Evolutionary conservation across 2,888 invertebrate genomes (phyloP).

Genomic region (Pterostichus niger): DNA sequence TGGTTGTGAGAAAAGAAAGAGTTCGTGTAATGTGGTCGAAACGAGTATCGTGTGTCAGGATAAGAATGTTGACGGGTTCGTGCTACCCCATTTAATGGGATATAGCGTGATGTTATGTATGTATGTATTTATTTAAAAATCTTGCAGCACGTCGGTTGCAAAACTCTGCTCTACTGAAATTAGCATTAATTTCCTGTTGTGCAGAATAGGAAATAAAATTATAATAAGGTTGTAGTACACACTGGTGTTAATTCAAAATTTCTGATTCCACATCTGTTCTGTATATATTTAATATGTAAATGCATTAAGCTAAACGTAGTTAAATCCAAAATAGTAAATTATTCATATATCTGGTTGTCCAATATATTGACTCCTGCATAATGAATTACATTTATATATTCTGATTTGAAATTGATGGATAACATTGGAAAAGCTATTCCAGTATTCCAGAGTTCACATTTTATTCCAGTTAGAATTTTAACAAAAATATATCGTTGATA

Average conservation of each 20-base stretch:
- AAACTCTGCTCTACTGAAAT: no score
- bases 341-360: conserved; percentile 23
- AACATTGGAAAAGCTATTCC: conserved; percentile 4
- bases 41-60: no score
- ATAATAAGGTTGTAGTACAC: neutral
- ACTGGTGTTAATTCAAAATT: neutral
- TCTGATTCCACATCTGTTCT: neutral
- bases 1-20: no score
- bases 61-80: no score
- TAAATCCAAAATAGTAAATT: conserved; percentile 26
- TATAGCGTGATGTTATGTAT: no score
- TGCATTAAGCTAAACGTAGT: neutral
- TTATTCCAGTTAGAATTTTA: neutral
- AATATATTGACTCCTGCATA: conserved; percentile 41
- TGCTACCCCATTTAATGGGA: no score
- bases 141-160: no score
- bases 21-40: no score
- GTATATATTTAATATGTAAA: conserved; percentile 47
- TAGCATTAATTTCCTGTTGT: no score
- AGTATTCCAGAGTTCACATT: neutral
- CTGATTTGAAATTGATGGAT: conserved; percentile 34
- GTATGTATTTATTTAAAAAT: no score
- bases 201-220: neutral
- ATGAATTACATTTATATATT: conserved; percentile 36
- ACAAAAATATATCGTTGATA: conserved; percentile 16